Percentiles rank a stretch among this genome's conserved stretches.
phyloP scores from a whole-genome alignment of 92 coral and sea anemone species.

The Bergia puertoricense region DNA sequence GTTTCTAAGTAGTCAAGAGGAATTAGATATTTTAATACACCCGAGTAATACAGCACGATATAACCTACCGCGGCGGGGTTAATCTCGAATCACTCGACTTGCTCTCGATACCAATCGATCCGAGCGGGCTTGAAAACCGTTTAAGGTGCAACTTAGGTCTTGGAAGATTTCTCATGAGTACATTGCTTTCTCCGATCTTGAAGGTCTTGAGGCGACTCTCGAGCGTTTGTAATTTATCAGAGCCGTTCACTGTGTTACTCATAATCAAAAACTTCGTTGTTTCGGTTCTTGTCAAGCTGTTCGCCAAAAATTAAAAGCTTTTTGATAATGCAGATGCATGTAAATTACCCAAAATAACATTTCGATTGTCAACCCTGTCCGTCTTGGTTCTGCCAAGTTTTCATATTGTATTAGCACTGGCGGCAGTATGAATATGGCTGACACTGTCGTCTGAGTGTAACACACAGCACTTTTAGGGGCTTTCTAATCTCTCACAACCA shows the following conservation, averaged over 20 bases:
- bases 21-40: background rate
- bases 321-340: conserved; percentile 1
- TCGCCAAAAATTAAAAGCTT: conserved; percentile 32
- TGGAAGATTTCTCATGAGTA: conserved; percentile 44
- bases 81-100: conserved; percentile 79
- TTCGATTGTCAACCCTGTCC: conserved; percentile 7
- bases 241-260: conserved; percentile 8
- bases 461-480: background rate
- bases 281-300: conserved; percentile 7
- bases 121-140: conserved; percentile 65
- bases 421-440: background rate
- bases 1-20: background rate
- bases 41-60: background rate
- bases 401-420: conserved; percentile 15
- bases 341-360: background rate
- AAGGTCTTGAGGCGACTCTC: conserved; percentile 18
- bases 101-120: conserved; percentile 60
- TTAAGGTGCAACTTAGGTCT: conserved; percentile 61
- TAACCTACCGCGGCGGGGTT: conserved; percentile 45
- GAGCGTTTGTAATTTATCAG: background rate
- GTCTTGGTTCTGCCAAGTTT: background rate
- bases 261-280: conserved; percentile 31
- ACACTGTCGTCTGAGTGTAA: background rate
- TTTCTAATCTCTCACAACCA: conserved; percentile 35
- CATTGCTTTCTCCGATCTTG: conserved; percentile 14